Evolutionary conservation across 64 coral and sea anemone genomes (phyloP).

Genomic region (Acropora tenuis): DNA sequence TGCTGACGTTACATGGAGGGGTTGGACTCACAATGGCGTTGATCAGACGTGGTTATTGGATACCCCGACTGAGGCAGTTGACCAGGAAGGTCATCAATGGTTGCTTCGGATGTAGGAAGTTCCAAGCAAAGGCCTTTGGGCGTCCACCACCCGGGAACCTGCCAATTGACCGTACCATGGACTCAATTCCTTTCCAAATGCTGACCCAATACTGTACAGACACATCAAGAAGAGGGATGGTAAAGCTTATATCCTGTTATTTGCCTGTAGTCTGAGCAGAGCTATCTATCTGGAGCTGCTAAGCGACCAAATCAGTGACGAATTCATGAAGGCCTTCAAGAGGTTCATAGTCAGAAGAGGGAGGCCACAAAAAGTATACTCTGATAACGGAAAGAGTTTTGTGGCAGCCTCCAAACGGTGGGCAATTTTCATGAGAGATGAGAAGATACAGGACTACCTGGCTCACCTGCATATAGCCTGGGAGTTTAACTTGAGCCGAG

Average conservation of each 20-base stretch:
- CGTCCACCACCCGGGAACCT: conserved; percentile 37
- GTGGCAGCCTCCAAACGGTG: conserved; percentile 8
- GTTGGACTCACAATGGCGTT: too few relatives aligned
- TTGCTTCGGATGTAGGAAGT: conserved; percentile 22
- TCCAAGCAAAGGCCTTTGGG: conserved; percentile 38
- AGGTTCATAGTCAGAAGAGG: conserved; percentile 16
- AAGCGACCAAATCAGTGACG: too few relatives aligned
- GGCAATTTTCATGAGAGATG: not conserved
- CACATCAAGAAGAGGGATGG: too few relatives aligned
- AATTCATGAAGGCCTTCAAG: conserved; percentile 32
- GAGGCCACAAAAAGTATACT: not conserved
- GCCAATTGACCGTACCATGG: conserved; percentile 30
- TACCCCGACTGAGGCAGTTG: not conserved
- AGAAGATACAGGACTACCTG: not conserved
- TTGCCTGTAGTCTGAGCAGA: too few relatives aligned
- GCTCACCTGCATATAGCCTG: not conserved
- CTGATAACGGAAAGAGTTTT: conserved; percentile 23
- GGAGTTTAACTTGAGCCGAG: conserved; percentile 30
- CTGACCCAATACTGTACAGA: not conserved
- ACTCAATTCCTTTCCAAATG: conserved; percentile 46
- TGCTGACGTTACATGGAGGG: too few relatives aligned
- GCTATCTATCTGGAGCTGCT: too few relatives aligned
- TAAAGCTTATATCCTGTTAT: too few relatives aligned
- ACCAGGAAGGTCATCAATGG: not conserved
- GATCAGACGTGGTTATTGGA: too few relatives aligned